These are phyloP conservation scores for cat (Felis catus) DNA, from an alignment of 2,113 vertebrate species.

Conservation along the genomic window F.catus_Fca126_mat1.0 CM031424.1:52506001-52506500, in stretches of 20 bases:
- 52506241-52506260: background rate
- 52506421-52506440: background rate
- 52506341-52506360: background rate
- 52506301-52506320: background rate
- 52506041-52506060: background rate
- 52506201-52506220: background rate
- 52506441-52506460: background rate
- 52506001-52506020: background rate
- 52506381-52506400: background rate
- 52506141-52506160: background rate
- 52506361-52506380: background rate
- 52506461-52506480: background rate
- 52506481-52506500: background rate
- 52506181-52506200: background rate
- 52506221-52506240: background rate
- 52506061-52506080: background rate
- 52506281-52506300: background rate
- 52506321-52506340: background rate
- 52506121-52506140: background rate
- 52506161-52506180: background rate
- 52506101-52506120: background rate
- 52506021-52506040: background rate
- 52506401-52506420: background rate
- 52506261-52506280: background rate
- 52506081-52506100: background rate